Percentiles rank a stretch among this genome's conserved stretches.
These are phyloP conservation scores for Stictonetta naevosa DNA, from an alignment of 2,113 vertebrate species.

Conservation along the genomic window DNA sequence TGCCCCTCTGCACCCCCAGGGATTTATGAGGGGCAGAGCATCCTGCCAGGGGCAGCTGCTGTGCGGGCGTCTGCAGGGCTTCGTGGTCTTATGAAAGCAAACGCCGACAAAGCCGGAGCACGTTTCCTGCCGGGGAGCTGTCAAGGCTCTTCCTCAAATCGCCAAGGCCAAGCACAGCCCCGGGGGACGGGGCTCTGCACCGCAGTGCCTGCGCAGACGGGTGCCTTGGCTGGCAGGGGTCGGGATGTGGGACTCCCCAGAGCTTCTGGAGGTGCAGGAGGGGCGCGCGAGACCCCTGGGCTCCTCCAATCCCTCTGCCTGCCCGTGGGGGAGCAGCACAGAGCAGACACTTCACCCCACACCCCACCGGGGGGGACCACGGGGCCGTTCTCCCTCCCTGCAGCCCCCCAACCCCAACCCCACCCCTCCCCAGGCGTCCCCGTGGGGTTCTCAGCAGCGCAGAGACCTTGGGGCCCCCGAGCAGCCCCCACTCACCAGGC, in stretches of 20 bases:
- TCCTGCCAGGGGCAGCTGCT: neutral
- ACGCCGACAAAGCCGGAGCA: neutral
- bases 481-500: conserved; percentile 80
- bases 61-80: neutral
- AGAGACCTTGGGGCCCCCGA: rapidly evolving
- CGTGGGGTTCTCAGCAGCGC: neutral
- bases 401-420: neutral
- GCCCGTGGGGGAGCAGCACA: neutral
- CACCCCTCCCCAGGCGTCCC: neutral
- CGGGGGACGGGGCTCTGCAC: too few relatives aligned
- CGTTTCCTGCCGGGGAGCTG: neutral
- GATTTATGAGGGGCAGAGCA: neutral
- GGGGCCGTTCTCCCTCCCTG: neutral
- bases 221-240: neutral
- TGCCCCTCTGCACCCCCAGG: neutral
- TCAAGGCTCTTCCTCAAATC: neutral
- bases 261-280: neutral
- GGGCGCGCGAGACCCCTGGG: rapidly evolving
- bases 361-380: rapidly evolving
- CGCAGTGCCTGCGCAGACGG: too few relatives aligned
- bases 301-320: neutral
- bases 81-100: neutral
- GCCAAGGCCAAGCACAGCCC: neutral
- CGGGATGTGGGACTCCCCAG: neutral
- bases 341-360: neutral